phyloP scores from a whole-genome alignment of 2,888 invertebrate genomes.

The Teinopalpus imperialis region DNA sequence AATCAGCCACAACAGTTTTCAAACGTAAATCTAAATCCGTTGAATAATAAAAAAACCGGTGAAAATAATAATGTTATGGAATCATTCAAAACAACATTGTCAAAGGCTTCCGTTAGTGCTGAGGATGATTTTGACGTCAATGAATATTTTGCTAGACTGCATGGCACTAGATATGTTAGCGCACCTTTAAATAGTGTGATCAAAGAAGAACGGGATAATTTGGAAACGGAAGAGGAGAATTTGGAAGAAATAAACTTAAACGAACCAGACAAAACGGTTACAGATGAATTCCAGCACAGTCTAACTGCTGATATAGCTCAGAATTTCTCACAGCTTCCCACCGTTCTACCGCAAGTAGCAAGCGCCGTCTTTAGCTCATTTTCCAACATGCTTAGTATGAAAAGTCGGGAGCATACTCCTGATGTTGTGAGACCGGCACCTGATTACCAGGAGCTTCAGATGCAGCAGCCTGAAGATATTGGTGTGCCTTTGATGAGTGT shows the following conservation, averaged over 20 bases:
- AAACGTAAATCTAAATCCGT: constrained; percentile 29
- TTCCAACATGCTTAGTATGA: constrained; percentile 74
- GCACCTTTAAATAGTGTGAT: constrained; percentile 62
- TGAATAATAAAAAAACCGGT: constrained; percentile 34
- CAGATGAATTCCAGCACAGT: constrained; percentile 53
- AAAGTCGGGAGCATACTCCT: constrained; percentile 60
- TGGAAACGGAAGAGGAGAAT: constrained; percentile 66
- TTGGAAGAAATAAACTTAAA: constrained; percentile 68
- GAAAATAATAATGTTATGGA: constrained; percentile 32
- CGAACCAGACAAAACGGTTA: constrained; percentile 46
- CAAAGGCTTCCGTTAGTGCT: constrained; percentile 51
- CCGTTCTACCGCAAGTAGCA: constrained; percentile 82
- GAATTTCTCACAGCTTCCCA: constrained; percentile 81
- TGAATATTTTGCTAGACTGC: constrained; percentile 72
- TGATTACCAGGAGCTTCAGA: constrained; percentile 38
- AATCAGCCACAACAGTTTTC: constrained; percentile 23
- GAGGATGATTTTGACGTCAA: constrained; percentile 77
- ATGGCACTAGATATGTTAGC: constrained; percentile 70
- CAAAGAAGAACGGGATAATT: constrained; percentile 74
- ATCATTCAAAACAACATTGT: constrained; percentile 32
- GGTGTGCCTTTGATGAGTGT: constrained; percentile 45
- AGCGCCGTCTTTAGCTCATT: constrained; percentile 85
- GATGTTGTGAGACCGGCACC: constrained; percentile 39
- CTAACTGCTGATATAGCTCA: constrained; percentile 75
- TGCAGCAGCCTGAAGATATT: constrained; percentile 28